phyloP scores from a whole-genome alignment of 2,113 vertebrate species.

The Malaclemys terrapin region DNA sequence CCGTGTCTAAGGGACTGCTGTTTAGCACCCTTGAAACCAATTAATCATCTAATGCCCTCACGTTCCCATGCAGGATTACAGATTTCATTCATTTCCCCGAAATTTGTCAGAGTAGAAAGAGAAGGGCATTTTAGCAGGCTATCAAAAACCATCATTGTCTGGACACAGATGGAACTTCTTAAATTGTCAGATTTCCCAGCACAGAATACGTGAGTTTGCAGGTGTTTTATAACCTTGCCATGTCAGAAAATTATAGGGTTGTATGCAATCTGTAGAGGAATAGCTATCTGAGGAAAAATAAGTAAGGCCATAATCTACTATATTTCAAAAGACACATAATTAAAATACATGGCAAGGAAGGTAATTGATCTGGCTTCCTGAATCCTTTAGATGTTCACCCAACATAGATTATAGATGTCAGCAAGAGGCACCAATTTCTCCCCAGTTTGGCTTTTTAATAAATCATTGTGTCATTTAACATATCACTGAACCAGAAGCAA shows the following conservation, averaged over 20 bases:
- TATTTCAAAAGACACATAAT: neutral
- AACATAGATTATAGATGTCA: neutral
- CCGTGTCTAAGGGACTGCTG: neutral
- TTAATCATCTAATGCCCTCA: conserved; percentile 4
- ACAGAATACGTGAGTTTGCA: neutral
- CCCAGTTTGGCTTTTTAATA: conserved; percentile 3
- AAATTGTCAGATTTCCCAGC: conserved; percentile 24
- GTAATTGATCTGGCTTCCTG: neutral
- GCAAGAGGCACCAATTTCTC: neutral
- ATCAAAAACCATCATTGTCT: neutral
- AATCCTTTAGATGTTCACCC: neutral
- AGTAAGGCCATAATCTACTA: neutral
- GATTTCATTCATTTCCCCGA: neutral
- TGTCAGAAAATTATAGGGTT: neutral
- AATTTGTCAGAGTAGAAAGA: neutral
- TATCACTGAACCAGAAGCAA: neutral
- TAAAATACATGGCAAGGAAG: neutral
- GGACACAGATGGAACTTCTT: neutral
- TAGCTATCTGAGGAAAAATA: conserved; percentile 3
- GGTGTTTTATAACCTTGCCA: neutral
- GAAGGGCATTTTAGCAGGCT: neutral
- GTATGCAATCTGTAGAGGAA: neutral
- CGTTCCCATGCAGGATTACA: neutral
- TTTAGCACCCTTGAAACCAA: conserved; percentile 21
- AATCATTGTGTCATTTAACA: neutral